Evolutionary conservation across 2,888 invertebrate species (phyloP).

Genomic region (Auanema sp.): DNA sequence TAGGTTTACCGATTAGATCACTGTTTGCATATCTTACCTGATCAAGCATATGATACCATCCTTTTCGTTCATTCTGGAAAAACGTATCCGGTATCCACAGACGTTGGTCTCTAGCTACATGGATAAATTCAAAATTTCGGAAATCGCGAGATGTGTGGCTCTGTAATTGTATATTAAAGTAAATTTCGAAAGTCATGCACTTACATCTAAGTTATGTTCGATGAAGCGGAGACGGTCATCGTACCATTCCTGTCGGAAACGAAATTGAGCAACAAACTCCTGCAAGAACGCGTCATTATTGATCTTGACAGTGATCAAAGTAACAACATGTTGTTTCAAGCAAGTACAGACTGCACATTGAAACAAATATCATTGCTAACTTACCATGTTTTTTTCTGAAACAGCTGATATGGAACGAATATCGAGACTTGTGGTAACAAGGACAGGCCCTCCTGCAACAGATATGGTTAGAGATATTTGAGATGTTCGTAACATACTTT

Average conservation of each 20-base stretch:
- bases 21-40: constrained; percentile 31
- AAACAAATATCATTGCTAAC: neutral
- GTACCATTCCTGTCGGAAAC: constrained; percentile 63
- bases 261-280: constrained; percentile 64
- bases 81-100: constrained; percentile 62
- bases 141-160: constrained; percentile 40
- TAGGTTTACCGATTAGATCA: neutral
- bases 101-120: constrained; percentile 55
- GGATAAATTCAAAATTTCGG: constrained; percentile 52
- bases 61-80: constrained; percentile 61
- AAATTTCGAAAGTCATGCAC: neutral
- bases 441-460: constrained; percentile 53
- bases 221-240: constrained; percentile 60
- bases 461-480: neutral
- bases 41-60: constrained; percentile 61
- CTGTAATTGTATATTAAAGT: neutral
- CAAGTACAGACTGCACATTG: neutral
- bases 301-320: neutral
- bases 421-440: constrained; percentile 53
- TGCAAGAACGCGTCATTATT: constrained; percentile 21
- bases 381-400: constrained; percentile 60
- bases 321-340: neutral
- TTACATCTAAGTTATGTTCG: constrained; percentile 28
- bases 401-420: constrained; percentile 61
- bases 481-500: constrained; percentile 28